Evolutionary conservation across 2,888 invertebrate genomes (phyloP), one percentile per base, ranked within the genome.

Genomic region (Epirrita christyi): DNA sequence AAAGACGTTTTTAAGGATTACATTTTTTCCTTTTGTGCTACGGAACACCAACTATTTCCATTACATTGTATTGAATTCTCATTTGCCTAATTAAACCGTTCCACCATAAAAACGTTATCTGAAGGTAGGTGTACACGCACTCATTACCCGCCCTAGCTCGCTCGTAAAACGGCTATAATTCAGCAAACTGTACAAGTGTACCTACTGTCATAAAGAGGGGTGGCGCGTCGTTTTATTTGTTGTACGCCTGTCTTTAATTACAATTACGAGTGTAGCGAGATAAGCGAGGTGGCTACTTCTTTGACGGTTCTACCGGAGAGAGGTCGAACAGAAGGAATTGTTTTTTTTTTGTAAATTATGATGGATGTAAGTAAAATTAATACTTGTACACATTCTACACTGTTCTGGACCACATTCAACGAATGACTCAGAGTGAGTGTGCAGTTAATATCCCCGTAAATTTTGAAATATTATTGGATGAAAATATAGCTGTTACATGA

Each of bases 171-270:
- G 59, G 53, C 67, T 67, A 64, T 75, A 75, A 75, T 71, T 74
- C 72, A 68, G 72, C 70, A 58, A 64, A 61, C 44, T 55, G 55
- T 61, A 65, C 66, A 64, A 75, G 73, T 80, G 78, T 78, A 72
- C 72, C 75, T 78, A 72, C 72, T 75, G 77, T 76, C 78, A 77
- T 85, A 83, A 83, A 83, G 68, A 74, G 71, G 73, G 75, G 73
- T 63, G 73, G 66, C 65, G 68, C 69, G 68, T 70, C 71, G 67
- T 68, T 72, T 78, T 79, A 74, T 76, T 75, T 46, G 55, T 75
- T 64, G 68, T 68, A 71, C 69, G 70, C 63, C 59, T 43, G 57
- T 66, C 71, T 81, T 85, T 85, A 81, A 85, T 86, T 85, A 85
- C 78, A 75, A 79, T 83, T 78, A 78, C 73, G 68, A 69, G 71